Evolutionary conservation across 1,140 invertebrate genomes (phyloP).

Genomic region (Drosophila asahinai): DNA sequence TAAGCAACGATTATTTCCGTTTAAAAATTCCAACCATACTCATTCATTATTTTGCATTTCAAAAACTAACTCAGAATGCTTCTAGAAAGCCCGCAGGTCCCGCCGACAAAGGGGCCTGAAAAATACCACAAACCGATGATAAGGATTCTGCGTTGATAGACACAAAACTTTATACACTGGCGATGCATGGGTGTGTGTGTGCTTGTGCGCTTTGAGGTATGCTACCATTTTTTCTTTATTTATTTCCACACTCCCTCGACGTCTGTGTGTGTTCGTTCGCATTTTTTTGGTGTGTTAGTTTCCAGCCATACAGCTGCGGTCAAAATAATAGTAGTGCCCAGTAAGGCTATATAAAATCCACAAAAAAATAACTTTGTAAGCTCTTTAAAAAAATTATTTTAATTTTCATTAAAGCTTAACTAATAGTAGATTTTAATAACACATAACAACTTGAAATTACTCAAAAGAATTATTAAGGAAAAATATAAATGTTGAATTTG

Average conservation of each 20-base stretch:
- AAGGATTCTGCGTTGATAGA: conserved; percentile 51
- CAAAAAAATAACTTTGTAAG: too few species aligned
- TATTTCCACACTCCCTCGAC: conserved; percentile 47
- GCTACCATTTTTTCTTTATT: conserved; percentile 49
- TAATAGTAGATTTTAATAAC: too few species aligned
- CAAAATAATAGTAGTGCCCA: too few species aligned
- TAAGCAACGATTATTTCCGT: background rate
- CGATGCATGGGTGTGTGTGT: background rate
- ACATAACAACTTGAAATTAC: too few species aligned
- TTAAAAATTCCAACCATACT: background rate
- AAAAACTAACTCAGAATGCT: background rate
- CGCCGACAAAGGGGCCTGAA: conserved; percentile 4
- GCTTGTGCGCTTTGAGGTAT: conserved; percentile 34
- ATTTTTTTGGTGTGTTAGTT: conserved; percentile 45
- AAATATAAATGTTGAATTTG: too few species aligned
- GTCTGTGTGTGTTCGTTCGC: conserved; percentile 39
- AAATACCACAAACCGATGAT: conserved; percentile 25
- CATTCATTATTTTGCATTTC: background rate
- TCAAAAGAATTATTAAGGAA: too few species aligned
- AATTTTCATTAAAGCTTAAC: too few species aligned
- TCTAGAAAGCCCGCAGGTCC: background rate
- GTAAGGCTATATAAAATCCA: too few species aligned
- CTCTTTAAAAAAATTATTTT: too few species aligned
- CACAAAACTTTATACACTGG: conserved; percentile 50
- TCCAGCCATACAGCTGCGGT: conserved; percentile 75